Evolutionary conservation across 2,888 invertebrate genomes (phyloP).

Genomic region (Hedya salicella): DNA sequence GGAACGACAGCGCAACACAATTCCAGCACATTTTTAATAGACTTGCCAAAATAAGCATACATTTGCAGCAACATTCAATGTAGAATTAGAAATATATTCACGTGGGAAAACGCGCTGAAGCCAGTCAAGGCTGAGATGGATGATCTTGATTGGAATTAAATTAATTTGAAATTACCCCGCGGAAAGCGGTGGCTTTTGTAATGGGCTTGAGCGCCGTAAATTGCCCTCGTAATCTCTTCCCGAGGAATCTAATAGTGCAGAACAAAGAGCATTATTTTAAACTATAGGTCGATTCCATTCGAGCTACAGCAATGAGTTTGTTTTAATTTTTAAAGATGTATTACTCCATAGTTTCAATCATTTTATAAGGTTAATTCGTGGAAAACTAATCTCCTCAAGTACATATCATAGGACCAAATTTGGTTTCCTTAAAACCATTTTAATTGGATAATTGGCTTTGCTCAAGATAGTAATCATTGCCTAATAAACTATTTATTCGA

Average conservation of each 20-base stretch:
- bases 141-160: slow-evolving; percentile 59
- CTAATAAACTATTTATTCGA: no score
- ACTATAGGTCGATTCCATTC: background rate
- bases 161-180: slow-evolving; percentile 55
- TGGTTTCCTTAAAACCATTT: no score
- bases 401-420: no score
- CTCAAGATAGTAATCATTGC: no score
- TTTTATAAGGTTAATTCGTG: no score
- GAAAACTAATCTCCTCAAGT: no score
- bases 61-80: slow-evolving; percentile 53
- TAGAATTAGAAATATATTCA: slow-evolving; percentile 54
- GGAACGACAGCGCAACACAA: slow-evolving; percentile 59
- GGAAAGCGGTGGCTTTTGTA: slow-evolving; percentile 47
- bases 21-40: slow-evolving; percentile 56
- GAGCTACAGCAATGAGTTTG: background rate
- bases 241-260: slow-evolving; percentile 13
- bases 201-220: slow-evolving; percentile 11
- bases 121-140: slow-evolving; percentile 63
- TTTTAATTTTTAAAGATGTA: background rate
- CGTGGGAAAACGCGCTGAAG: slow-evolving; percentile 64
- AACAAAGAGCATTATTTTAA: background rate
- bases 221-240: slow-evolving; percentile 11
- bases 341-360: no score
- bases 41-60: slow-evolving; percentile 56
- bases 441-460: no score